Percentiles rank a stretch among this genome's conserved stretches.
Evolutionary conservation across 2,113 vertebrate species (phyloP).

Genomic region (Reinhardtius hippoglossoides): DNA sequence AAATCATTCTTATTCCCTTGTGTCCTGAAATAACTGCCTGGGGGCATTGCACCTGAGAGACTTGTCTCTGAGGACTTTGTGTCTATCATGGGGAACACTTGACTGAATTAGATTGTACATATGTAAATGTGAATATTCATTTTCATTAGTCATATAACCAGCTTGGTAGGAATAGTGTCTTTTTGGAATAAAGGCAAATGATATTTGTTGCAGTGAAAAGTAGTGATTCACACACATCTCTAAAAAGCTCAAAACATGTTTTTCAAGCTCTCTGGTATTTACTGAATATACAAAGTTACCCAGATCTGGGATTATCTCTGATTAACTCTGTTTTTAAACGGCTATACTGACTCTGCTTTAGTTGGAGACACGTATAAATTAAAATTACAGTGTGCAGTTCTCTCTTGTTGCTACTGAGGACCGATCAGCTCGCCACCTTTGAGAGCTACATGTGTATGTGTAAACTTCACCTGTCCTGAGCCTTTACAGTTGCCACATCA

Average conservation of each 20-base stretch:
- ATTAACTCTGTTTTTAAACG: neutral
- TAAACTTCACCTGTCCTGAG: slow-evolving; percentile 7
- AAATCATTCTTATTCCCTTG: no score
- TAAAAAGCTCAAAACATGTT: no score
- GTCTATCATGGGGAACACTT: neutral
- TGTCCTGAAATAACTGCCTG: neutral
- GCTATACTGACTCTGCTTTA: neutral
- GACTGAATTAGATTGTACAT: neutral
- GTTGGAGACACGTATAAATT: neutral
- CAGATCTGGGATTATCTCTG: slow-evolving; percentile 3
- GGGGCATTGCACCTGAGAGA: neutral
- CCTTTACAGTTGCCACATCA: neutral
- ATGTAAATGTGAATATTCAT: no score
- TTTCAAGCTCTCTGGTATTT: no score
- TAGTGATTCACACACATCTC: no score
- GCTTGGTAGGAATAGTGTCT: no score
- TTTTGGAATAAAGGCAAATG: no score
- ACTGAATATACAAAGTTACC: neutral
- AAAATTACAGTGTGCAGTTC: neutral
- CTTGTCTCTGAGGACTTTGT: neutral
- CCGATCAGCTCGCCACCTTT: neutral
- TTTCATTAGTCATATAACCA: no score
- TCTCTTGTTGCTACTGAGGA: neutral
- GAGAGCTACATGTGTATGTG: neutral
- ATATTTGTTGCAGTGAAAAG: no score